Evolutionary conservation across 1,140 invertebrate species (phyloP).

Genomic region (Camponotus pennsylvanicus): DNA sequence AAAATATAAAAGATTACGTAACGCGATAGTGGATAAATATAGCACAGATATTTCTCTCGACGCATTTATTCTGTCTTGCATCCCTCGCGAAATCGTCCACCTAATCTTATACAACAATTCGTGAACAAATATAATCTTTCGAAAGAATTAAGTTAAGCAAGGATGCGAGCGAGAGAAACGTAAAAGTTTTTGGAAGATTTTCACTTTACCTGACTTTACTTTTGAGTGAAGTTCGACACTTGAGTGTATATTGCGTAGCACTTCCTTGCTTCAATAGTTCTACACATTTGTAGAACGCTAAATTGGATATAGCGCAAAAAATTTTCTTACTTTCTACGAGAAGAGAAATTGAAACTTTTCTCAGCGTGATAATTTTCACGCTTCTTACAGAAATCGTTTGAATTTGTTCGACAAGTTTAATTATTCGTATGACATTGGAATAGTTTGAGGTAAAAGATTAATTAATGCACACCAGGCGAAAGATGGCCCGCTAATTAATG

Average conservation of each 20-base stretch:
- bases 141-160: conserved; percentile 13
- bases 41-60: conserved; percentile 21
- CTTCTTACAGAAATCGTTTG: neutral
- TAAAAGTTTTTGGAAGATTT: neutral
- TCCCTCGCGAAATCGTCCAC: no score
- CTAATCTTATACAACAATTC: neutral
- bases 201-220: neutral
- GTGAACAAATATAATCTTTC: conserved; percentile 3
- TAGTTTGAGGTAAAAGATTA: neutral
- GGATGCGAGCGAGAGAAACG: neutral
- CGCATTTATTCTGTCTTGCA: neutral
- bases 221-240: neutral
- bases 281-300: neutral
- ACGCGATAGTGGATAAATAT: neutral
- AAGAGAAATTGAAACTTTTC: neutral
- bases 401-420: neutral
- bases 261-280: neutral
- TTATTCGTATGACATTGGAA: neutral
- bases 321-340: neutral
- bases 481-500: neutral
- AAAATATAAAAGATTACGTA: conserved; percentile 21
- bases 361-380: neutral
- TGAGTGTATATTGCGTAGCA: neutral
- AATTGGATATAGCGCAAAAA: neutral
- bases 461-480: neutral